A percentile compares a stretch with the other conserved stretches of the same genome.
These are phyloP conservation scores for Eupelmus urozonus DNA, from an alignment of 2,888 invertebrate genomes.

Conservation along the genomic window DNA sequence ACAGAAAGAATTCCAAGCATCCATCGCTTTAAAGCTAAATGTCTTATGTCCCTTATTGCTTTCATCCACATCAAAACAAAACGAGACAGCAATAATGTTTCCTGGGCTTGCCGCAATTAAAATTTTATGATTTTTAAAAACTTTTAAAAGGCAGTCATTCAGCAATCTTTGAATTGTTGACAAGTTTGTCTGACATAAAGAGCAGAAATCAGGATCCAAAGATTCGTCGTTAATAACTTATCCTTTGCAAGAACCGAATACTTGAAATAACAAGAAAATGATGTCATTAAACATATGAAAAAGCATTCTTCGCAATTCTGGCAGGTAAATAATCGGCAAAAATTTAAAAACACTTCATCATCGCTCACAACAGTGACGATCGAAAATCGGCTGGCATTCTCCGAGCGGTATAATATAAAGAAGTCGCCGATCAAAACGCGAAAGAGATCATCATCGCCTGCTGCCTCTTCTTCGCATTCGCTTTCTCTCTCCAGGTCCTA, in stretches of 20 bases:
- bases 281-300: constrained; percentile 10
- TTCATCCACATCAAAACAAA: constrained; percentile 16
- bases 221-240: not conserved
- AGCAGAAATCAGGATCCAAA: too few relatives aligned
- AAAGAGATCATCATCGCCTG: constrained; percentile 50
- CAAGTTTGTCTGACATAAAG: too few relatives aligned
- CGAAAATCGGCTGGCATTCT: too few relatives aligned
- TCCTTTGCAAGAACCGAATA: not conserved
- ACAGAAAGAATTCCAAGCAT: not conserved
- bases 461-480: not conserved
- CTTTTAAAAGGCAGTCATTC: too few relatives aligned
- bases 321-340: constrained; percentile 19
- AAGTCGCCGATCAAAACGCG: constrained; percentile 12
- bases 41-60: not conserved
- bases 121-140: too few relatives aligned
- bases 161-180: too few relatives aligned
- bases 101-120: too few relatives aligned
- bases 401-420: not conserved
- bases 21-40: not conserved
- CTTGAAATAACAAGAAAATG: not conserved
- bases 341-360: constrained; percentile 34
- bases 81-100: not conserved
- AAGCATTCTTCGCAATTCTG: not conserved
- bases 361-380: not conserved
- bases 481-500: constrained; percentile 30